phyloP scores from a whole-genome alignment of 2,888 invertebrate genomes.

The Acleris holmiana region DNA sequence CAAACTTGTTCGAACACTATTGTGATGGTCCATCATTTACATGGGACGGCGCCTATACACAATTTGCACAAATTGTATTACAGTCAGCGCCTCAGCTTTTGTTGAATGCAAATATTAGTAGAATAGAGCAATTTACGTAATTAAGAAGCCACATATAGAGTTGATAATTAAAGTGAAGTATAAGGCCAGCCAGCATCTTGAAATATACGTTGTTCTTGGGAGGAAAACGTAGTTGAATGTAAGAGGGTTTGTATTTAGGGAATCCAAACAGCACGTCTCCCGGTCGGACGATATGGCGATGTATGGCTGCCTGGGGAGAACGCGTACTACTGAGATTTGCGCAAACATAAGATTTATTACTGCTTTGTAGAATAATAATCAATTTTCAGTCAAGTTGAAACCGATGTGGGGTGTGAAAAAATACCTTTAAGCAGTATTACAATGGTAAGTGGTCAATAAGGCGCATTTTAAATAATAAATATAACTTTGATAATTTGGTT shows the following conservation, averaged over 20 bases:
- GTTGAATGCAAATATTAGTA: constrained; percentile 48
- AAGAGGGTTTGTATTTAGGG: constrained; percentile 23
- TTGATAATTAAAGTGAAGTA: too few species aligned
- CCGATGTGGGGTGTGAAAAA: neutral
- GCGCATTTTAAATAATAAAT: neutral
- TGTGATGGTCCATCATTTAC: constrained; percentile 78
- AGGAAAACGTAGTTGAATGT: constrained; percentile 4
- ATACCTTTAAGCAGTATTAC: neutral
- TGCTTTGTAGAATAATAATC: constrained; percentile 70
- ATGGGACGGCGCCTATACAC: constrained; percentile 74
- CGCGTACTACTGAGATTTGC: constrained; percentile 72
- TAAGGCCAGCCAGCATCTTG: too few species aligned
- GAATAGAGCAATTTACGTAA: constrained; percentile 34
- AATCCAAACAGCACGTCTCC: constrained; percentile 30
- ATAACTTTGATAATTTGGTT: neutral
- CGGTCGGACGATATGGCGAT: constrained; percentile 63
- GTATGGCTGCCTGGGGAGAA: constrained; percentile 77
- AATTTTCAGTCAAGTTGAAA: constrained; percentile 45
- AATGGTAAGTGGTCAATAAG: neutral
- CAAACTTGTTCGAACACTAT: constrained; percentile 71
- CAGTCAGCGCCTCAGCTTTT: constrained; percentile 60
- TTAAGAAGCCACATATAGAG: too few species aligned
- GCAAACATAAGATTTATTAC: constrained; percentile 76
- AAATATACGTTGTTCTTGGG: neutral
- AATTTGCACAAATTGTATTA: constrained; percentile 61